These are phyloP conservation scores for Drosophila orena DNA, from an alignment of 1,140 invertebrate genomes.

Conservation along the genomic window DNA sequence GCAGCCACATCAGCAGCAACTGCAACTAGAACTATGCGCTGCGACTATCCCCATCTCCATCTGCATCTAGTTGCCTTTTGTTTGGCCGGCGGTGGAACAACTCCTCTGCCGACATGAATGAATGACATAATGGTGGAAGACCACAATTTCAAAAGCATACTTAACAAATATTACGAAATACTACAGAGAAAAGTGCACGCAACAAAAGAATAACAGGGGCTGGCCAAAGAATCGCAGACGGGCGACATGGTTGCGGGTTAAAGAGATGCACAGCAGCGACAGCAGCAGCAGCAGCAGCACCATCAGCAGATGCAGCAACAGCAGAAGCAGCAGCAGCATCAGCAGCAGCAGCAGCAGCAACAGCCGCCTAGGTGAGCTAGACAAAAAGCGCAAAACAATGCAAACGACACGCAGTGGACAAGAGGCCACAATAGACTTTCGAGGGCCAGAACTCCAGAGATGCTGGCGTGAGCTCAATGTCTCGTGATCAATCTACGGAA, in stretches of 20 bases:
- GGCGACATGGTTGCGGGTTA: slow-evolving; percentile 15
- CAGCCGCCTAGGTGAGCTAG: slow-evolving; percentile 61
- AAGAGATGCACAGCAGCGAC: slow-evolving; percentile 34
- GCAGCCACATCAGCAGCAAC: slow-evolving; percentile 19
- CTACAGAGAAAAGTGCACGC: slow-evolving; percentile 75
- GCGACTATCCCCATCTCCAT: slow-evolving; percentile 30
- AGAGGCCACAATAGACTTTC: slow-evolving; percentile 44
- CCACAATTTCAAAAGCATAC: slow-evolving; percentile 82
- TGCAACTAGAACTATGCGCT: slow-evolving; percentile 54
- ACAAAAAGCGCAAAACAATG: slow-evolving; percentile 75
- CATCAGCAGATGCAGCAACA: slow-evolving; percentile 1
- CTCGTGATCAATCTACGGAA: not conserved
- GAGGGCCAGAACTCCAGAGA: slow-evolving; percentile 33
- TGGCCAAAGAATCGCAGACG: slow-evolving; percentile 28
- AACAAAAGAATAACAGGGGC: slow-evolving; percentile 80
- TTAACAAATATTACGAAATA: slow-evolving; percentile 83
- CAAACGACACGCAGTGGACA: slow-evolving; percentile 64
- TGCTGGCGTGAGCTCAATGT: slow-evolving; percentile 45
- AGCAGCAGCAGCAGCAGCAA: slow-evolving; percentile 16
- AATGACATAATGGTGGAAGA: slow-evolving; percentile 82
- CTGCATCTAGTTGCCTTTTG: slow-evolving; percentile 17
- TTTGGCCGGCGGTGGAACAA: slow-evolving; percentile 26
- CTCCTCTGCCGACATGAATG: slow-evolving; percentile 51
- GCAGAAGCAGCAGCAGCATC: slow-evolving; percentile 9
- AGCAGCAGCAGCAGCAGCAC: slow-evolving; percentile 5